These are phyloP conservation scores for Aleiodes alternator DNA, from an alignment of 2,888 invertebrate genomes.

Conservation along the genomic window DNA sequence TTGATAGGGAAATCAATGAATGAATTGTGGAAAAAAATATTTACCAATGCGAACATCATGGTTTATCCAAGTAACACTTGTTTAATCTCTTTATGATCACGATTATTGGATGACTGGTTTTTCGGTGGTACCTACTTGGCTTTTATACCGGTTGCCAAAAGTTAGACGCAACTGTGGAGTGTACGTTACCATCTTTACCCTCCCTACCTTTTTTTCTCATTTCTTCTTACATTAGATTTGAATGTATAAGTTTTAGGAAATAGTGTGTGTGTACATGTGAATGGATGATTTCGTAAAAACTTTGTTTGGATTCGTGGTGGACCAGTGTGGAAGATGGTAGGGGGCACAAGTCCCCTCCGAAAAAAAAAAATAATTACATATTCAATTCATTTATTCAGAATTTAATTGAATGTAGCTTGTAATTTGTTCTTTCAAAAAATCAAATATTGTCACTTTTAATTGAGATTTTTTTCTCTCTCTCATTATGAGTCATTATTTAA, in stretches of 20 bases:
- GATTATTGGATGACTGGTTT: conserved; percentile 22
- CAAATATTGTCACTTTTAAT: too few relatives aligned
- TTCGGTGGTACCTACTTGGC: conserved; percentile 22
- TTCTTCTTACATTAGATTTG: conserved; percentile 20
- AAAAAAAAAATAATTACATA: too few relatives aligned
- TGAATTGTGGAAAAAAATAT: not conserved
- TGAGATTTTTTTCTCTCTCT: too few relatives aligned
- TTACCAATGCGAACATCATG: conserved; percentile 17
- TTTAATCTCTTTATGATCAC: conserved; percentile 15
- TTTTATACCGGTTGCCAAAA: conserved; percentile 30
- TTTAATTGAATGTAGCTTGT: too few relatives aligned
- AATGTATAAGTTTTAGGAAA: not conserved
- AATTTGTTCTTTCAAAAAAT: too few relatives aligned
- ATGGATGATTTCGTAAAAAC: conserved; percentile 20
- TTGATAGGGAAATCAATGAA: too few relatives aligned
- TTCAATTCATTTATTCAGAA: too few relatives aligned
- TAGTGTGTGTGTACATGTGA: not conserved
- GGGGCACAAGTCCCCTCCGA: not conserved
- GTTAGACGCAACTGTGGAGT: conserved; percentile 2
- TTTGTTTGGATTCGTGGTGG: conserved; percentile 3
- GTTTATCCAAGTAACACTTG: conserved; percentile 6
- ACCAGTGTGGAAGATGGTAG: conserved; percentile 6
- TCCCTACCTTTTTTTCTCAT: not conserved
- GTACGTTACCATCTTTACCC: conserved; percentile 7
- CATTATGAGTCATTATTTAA: too few relatives aligned